These are phyloP conservation scores for Tiliqua scincoides DNA, from an alignment of 2,113 vertebrate species.

Conservation along the genomic window DNA sequence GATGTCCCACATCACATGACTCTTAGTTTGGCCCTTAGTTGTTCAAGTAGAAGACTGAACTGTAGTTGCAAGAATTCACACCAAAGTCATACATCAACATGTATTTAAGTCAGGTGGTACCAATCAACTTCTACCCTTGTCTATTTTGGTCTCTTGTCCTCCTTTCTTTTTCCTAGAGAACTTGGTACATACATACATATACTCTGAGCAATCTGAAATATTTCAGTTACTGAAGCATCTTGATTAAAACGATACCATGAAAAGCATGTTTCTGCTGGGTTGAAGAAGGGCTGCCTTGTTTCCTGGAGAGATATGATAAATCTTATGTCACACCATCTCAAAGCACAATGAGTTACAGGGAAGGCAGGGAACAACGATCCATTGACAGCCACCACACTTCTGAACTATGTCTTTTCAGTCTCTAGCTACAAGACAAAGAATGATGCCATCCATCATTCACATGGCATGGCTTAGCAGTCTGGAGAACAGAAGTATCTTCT, in stretches of 20 bases:
- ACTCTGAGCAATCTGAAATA: conserved; percentile 35
- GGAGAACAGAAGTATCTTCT: not conserved
- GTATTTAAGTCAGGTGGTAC: not conserved
- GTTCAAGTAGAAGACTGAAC: not conserved
- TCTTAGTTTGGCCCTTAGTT: too few species aligned
- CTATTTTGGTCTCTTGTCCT: conserved; percentile 21
- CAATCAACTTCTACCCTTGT: not conserved
- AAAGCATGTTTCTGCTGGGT: conserved; percentile 39
- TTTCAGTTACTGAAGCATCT: conserved; percentile 38
- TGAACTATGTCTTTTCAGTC: conserved; percentile 45
- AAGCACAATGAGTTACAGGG: conserved; percentile 43
- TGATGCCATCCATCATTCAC: not conserved
- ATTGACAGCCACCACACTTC: conserved; percentile 50
- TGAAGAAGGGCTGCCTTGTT: conserved; percentile 58
- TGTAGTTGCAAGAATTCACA: not conserved
- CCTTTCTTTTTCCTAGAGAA: not conserved
- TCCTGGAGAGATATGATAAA: conserved; percentile 37
- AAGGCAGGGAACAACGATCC: conserved; percentile 49
- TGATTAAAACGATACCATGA: conserved; percentile 44
- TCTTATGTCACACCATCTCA: conserved; percentile 45
- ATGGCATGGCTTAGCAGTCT: conserved; percentile 28
- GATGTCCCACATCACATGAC: too few species aligned
- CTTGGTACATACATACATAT: conserved; percentile 1
- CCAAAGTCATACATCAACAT: not conserved
- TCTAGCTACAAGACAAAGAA: conserved; percentile 43